These are phyloP conservation scores for Paracentrotus lividus DNA, from an alignment of 53 echinoderm and acorn worm species.

Conservation along the genomic window DNA sequence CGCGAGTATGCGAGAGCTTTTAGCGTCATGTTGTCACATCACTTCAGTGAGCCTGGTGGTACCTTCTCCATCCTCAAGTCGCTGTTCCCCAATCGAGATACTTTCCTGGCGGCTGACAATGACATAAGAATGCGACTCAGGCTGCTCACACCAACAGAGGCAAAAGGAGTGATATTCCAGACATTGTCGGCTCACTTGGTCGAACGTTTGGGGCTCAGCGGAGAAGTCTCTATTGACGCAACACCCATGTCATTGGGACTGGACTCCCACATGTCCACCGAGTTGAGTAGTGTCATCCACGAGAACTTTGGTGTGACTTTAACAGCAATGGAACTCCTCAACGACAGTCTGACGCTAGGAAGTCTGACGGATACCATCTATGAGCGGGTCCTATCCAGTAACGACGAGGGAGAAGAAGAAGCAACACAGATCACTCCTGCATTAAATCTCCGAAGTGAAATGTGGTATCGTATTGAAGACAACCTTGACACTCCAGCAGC, in stretches of 20 bases:
- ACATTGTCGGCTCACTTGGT: constrained; percentile 81
- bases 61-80: constrained; percentile 92
- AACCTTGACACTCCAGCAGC: constrained; percentile 78
- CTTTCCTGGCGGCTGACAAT: constrained; percentile 85
- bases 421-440: constrained; percentile 69
- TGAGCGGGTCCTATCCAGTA: constrained; percentile 79
- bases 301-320: constrained; percentile 89
- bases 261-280: constrained; percentile 97
- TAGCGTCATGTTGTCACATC: constrained; percentile 87
- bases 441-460: constrained; percentile 51
- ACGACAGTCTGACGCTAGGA: constrained; percentile 85
- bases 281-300: constrained; percentile 89
- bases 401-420: constrained; percentile 69
- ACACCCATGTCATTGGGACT: constrained; percentile 89
- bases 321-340: constrained; percentile 94
- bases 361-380: constrained; percentile 84
- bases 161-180: constrained; percentile 80
- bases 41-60: constrained; percentile 86
- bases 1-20: constrained; percentile 86
- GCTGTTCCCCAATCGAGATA: constrained; percentile 86
- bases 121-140: constrained; percentile 84
- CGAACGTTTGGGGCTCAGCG: constrained; percentile 88
- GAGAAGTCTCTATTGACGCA: constrained; percentile 81
- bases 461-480: constrained; percentile 88
- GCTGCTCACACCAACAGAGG: constrained; percentile 79